Base-by-base conservation (phyloP, 2,113 vertebrate genomes). In the Albula goreensis region DNA sequence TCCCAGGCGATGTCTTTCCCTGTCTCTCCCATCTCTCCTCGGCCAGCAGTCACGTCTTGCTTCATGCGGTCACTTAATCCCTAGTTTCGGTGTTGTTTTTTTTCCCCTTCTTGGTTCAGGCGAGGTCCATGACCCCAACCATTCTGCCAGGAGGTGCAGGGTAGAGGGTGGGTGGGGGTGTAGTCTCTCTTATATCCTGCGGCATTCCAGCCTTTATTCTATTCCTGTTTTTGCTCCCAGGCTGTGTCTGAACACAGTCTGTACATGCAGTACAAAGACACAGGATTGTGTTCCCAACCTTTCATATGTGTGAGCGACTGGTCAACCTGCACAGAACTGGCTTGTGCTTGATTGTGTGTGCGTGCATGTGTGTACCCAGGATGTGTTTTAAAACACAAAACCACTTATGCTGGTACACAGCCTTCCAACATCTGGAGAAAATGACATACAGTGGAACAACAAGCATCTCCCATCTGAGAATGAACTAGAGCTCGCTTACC, bases 41-140 rank as follows among this genome's bases (percentile, higher is more conserved):
- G 0, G 11, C 49, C 56, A 49, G 19, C n/a, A 48, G 25, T 83
- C 56, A 83, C 57, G 19, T 57, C 12, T 41, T 85, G 17, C n/a
- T 25, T 50, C 4, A 5, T 49, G 50, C 49, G 31, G 74, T 57
- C 74, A 85, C 5, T 15, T 53, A 17, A 52, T 15, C 66, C 52
- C n/a, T 41, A 51, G n/a, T 70, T 77, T 50, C 3, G 51, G 7
- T 17, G 8, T 57, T 57, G 4, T 87, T 82, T 88, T 87, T 89
- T 89, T 90, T 86, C 88, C 81, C 89, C 89, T 85, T 90, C 90
- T 82, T 4, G 85, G 90, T 91, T 91, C 88, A 90, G 5, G 83
- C 80, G 86, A 91, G 87, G 87, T 84, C 85, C 87, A 81, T 74
- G 86, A 90, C 88, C 87, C 74, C 12, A 41, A 88, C 87, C 86